phyloP scores from a whole-genome alignment of 2,797 vertebrate species.

The Melanotaenia maccullochi region DNA sequence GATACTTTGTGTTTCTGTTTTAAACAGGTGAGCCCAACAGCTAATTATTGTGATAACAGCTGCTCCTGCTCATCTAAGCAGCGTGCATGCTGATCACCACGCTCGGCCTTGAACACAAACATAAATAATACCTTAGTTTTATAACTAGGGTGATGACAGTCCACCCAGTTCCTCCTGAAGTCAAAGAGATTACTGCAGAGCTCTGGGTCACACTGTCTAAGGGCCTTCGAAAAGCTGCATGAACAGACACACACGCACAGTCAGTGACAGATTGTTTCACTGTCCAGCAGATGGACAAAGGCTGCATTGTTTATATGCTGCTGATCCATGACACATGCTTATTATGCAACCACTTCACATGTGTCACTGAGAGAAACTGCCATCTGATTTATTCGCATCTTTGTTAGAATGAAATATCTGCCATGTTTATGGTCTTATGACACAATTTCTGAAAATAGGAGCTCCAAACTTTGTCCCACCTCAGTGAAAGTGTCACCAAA shows the following conservation, averaged over 20 bases:
- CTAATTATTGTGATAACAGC: conserved; percentile 49
- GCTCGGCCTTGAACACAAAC: conserved; percentile 47
- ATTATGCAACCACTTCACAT: conserved; percentile 39
- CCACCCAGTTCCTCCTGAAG: conserved; percentile 28
- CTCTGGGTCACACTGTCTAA: conserved; percentile 19
- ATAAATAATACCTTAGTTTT: conserved; percentile 51
- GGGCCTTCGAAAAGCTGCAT: conserved; percentile 8
- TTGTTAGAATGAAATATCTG: conserved; percentile 6
- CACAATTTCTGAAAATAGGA: conserved; percentile 10
- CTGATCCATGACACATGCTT: conserved; percentile 48
- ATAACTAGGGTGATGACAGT: conserved; percentile 41
- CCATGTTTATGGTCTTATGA: neutral
- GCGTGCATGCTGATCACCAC: conserved; percentile 1
- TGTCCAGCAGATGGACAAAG: conserved; percentile 44
- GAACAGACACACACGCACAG: conserved; percentile 24
- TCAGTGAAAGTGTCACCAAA: neutral
- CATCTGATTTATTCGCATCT: conserved; percentile 12
- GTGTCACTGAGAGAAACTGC: conserved; percentile 13
- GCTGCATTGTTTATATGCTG: conserved; percentile 56
- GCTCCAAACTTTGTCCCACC: conserved; percentile 4
- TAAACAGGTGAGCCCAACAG: conserved; percentile 33
- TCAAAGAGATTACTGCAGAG: conserved; percentile 28
- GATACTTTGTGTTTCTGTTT: conserved; percentile 27
- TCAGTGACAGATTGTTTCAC: conserved; percentile 42
- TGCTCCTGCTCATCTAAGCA: conserved; percentile 46